Evolutionary conservation across 2,113 vertebrate genomes (phyloP), one percentile per base, ranked within the genome.

Genomic region (Pithys albifrons): DNA sequence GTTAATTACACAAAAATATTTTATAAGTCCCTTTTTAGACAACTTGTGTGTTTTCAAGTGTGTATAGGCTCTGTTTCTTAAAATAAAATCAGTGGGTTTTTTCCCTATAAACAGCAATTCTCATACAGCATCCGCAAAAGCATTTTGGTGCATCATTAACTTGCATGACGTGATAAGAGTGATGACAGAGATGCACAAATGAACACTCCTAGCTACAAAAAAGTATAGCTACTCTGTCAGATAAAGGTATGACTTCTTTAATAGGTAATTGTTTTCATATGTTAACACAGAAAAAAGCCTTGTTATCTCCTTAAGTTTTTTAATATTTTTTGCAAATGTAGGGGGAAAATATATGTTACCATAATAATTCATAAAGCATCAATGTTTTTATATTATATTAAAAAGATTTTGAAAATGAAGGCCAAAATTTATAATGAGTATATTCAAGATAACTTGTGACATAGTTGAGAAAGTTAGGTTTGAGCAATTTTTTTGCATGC

Each of bases 1-100:
- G 43, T 71, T 95, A 81, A 72, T 78, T 75, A 64, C 58, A 91
- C 5, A 78, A n/a, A 95, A 91, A 78, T 91, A 8, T 39, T 77
- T 62, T 57, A 12, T 66, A 64, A 86, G 69, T 91, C 18, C 31
- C 57, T 96, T 94, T 85, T 91, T 66, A 87, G 72, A 74, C 22
- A 90, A 89, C 6, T 8, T 71, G 31, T 27, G 12, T 67, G 12
- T 86, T 57, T 74, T 76, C 51, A 79, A 67, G 58, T 46, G 48
- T 88, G 41, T n/a, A 46, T 31, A 48, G 17, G 19, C 28, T 84
- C 76, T 82, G 45, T 76, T 65, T 37, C 64, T 94, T 66, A 23
- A 74, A 87, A 89, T 13, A 61, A 19, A 23, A 52, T 15, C 11
- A 33, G 10, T 69, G 3, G 1, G 3, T 85, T 85, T 86, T 65